phyloP scores from a whole-genome alignment of 2,888 invertebrate genomes.

The Tuberolachnus salignus region DNA sequence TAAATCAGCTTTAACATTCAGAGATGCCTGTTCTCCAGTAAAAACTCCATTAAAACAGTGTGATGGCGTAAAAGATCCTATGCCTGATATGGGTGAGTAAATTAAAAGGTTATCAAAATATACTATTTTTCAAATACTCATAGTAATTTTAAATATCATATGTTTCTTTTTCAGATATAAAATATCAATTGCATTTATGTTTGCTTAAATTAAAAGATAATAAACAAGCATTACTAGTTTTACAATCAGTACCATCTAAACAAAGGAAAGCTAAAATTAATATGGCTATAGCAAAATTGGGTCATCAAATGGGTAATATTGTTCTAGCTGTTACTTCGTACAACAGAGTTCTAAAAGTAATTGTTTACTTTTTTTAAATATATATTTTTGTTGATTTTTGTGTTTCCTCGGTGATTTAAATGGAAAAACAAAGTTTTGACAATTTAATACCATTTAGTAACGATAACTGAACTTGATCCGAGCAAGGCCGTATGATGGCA shows the following conservation, averaged over 20 bases:
- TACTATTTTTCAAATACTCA: not conserved
- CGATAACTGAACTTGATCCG: too few species aligned
- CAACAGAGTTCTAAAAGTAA: slow-evolving; percentile 77
- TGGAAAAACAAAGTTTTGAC: too few species aligned
- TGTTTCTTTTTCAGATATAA: slow-evolving; percentile 66
- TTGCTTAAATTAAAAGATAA: slow-evolving; percentile 71
- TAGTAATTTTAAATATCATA: not conserved
- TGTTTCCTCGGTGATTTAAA: too few species aligned
- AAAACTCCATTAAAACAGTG: slow-evolving; percentile 65
- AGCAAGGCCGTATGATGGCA: too few species aligned
- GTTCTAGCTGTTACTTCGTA: slow-evolving; percentile 75
- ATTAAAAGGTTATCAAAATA: not conserved
- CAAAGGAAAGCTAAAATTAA: slow-evolving; percentile 76
- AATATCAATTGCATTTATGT: slow-evolving; percentile 75
- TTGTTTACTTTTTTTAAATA: slow-evolving; percentile 55
- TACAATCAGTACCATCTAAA: slow-evolving; percentile 69
- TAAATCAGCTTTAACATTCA: slow-evolving; percentile 70
- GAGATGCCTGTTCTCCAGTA: slow-evolving; percentile 69
- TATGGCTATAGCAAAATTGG: slow-evolving; percentile 77
- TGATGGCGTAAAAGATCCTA: slow-evolving; percentile 65
- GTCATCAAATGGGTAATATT: slow-evolving; percentile 73
- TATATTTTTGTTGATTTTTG: too few species aligned
- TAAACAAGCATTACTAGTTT: slow-evolving; percentile 67
- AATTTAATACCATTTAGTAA: too few species aligned
- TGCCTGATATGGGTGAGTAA: slow-evolving; percentile 65